Conservation (phyloP, 2,113 vertebrate species). For the Patagioenas fasciata region DNA sequence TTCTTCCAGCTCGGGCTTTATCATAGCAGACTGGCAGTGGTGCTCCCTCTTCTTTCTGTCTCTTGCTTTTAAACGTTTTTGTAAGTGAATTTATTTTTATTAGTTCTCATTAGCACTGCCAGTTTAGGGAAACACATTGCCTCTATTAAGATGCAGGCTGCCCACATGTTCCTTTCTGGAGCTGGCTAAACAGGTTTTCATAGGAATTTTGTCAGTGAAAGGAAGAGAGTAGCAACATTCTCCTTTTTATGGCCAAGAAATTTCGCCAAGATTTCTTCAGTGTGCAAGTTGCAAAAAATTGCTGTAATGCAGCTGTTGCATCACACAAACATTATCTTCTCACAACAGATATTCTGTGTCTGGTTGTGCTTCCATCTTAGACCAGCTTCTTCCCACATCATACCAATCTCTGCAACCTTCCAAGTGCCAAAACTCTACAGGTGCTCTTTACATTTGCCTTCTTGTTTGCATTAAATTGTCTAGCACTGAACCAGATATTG, state of each 20-base stretch:
- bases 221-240: background rate
- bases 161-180: background rate
- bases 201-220: background rate
- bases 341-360: fast-evolving
- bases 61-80: background rate
- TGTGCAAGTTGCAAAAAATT: background rate
- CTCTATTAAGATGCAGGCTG: background rate
- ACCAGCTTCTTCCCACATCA: background rate
- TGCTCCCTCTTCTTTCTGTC: background rate
- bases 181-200: background rate
- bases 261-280: background rate
- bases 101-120: background rate
- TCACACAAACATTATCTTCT: background rate
- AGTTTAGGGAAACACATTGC: background rate
- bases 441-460: background rate
- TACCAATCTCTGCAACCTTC: background rate
- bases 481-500: background rate
- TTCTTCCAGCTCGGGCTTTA: background rate
- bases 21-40: background rate
- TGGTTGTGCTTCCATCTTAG: background rate
- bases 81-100: background rate
- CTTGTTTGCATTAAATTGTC: background rate
- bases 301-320: background rate
- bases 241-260: background rate
- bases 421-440: background rate